Percentiles rank a stretch among this genome's conserved stretches.
phyloP scores from a whole-genome alignment of 2,113 vertebrate genomes.

The Eudyptes chrysolophus region DNA sequence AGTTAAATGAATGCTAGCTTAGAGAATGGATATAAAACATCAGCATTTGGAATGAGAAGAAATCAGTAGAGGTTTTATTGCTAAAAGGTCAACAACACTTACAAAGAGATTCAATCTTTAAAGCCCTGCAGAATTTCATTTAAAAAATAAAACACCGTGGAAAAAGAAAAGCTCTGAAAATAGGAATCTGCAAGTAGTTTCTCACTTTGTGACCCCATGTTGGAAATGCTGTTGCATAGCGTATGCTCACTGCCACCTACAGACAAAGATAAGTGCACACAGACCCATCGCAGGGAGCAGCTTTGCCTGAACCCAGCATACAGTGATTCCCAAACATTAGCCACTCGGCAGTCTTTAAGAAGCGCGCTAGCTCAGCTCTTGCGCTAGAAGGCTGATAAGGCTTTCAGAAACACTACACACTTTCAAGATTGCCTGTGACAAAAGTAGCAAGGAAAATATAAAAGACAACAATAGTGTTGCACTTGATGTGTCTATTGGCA shows the following conservation, averaged over 20 bases:
- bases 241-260: conserved; percentile 55
- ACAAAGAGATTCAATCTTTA: conserved; percentile 28
- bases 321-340: rapidly evolving
- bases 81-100: conserved; percentile 34
- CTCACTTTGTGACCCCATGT: neutral
- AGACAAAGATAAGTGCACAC: neutral
- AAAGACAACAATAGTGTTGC: neutral
- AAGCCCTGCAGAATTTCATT: conserved; percentile 28
- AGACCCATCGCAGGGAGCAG: neutral
- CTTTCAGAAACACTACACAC: neutral
- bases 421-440: neutral
- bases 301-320: neutral
- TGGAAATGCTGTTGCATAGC: neutral
- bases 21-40: neutral
- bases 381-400: neutral
- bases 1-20: neutral
- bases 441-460: neutral
- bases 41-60: neutral
- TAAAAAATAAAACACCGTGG: neutral
- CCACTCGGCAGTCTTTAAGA: neutral
- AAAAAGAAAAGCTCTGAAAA: neutral
- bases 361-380: neutral
- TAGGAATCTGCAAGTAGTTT: neutral
- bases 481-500: neutral
- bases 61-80: conserved; percentile 5